phyloP scores from a whole-genome alignment of 2,113 vertebrate species.

The Eira barbara region DNA sequence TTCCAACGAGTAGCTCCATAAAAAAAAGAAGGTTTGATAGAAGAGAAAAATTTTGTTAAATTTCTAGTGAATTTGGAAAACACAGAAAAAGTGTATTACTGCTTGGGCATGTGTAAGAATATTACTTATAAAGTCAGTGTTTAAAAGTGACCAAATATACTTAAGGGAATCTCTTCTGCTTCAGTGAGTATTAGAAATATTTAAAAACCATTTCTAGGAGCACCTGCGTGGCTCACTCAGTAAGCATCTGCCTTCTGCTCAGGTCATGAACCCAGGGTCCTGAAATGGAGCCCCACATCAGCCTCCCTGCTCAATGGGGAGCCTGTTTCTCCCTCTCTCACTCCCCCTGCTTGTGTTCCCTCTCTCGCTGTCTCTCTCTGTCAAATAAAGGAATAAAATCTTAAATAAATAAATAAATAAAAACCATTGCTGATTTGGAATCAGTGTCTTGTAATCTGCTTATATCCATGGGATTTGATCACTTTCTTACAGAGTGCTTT shows the following conservation, averaged over 20 bases:
- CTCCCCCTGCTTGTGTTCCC: too few species aligned
- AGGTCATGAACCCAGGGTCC: too few species aligned
- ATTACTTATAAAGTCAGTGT: not conserved
- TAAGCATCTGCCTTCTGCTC: too few species aligned
- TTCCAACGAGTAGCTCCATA: not conserved
- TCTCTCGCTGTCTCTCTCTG: too few species aligned
- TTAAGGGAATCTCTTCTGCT: not conserved
- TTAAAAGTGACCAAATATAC: not conserved
- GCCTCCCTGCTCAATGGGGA: too few species aligned
- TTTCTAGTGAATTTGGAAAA: not conserved
- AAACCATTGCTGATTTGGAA: not conserved
- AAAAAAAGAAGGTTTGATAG: not conserved
- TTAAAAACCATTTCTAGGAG: not conserved
- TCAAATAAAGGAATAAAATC: too few species aligned
- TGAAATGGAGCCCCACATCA: accelerated
- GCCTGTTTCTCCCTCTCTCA: too few species aligned
- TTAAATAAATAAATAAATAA: too few species aligned
- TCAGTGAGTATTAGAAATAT: not conserved
- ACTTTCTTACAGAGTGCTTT: not conserved
- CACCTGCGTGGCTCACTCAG: too few species aligned
- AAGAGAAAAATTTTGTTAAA: not conserved
- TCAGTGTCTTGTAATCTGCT: not conserved
- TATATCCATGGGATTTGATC: not conserved
- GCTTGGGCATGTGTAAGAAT: not conserved
- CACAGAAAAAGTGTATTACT: not conserved